phyloP scores from a whole-genome alignment of 2,888 invertebrate species.

The Leucophora obtusa region DNA sequence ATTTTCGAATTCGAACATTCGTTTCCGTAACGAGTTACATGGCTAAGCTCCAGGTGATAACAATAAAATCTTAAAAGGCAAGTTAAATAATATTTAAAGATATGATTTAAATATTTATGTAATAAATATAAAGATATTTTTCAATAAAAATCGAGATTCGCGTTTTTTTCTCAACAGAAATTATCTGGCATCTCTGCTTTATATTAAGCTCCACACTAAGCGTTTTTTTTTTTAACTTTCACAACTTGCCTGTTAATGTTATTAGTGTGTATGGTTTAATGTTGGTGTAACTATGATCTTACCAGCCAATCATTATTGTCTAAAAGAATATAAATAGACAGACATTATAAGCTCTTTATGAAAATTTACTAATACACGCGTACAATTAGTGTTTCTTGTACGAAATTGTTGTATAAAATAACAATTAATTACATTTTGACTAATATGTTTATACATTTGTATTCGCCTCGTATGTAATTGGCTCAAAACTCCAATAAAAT shows the following conservation, averaged over 20 bases:
- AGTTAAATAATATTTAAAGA: no score
- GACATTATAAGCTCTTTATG: conserved; percentile 49
- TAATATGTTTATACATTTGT: conserved; percentile 40
- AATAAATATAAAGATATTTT: no score
- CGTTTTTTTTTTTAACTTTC: conserved; percentile 1
- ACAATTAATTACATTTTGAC: conserved; percentile 59
- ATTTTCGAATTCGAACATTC: no score
- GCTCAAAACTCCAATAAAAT: not conserved
- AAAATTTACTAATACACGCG: not conserved
- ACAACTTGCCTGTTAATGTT: conserved; percentile 14
- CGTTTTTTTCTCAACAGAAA: not conserved
- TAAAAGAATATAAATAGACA: conserved; percentile 34
- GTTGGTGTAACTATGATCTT: conserved; percentile 20
- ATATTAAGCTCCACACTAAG: conserved; percentile 27
- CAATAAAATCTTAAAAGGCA: no score
- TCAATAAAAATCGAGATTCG: no score
- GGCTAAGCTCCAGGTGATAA: no score
- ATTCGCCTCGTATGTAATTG: not conserved
- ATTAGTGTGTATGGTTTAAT: conserved; percentile 14
- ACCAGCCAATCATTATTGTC: conserved; percentile 53
- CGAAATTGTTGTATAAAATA: conserved; percentile 43
- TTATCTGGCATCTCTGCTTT: conserved; percentile 26
- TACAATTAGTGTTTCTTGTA: conserved; percentile 15
- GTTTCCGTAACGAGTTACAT: no score
- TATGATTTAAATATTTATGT: no score